Evolutionary conservation across 1,140 invertebrate species (phyloP).

Genomic region (Solen grandis): DNA sequence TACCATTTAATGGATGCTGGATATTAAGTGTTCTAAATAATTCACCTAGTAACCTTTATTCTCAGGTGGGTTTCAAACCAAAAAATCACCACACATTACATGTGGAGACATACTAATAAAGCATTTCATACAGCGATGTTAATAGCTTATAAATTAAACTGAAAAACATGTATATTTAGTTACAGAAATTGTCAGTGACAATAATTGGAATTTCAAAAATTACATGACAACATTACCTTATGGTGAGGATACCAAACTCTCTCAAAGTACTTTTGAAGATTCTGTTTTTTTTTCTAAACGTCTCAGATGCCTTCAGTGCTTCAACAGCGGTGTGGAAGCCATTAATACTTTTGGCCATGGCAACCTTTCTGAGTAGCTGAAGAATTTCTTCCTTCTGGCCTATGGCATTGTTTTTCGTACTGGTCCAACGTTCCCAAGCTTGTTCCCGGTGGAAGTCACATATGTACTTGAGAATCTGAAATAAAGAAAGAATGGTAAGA

Average conservation of each 20-base stretch:
- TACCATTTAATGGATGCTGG: too few relatives aligned
- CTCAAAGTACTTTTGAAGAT: not conserved
- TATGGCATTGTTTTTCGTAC: not conserved
- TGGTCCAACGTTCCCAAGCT: conserved; percentile 18
- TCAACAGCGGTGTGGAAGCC: not conserved
- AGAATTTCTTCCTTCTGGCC: not conserved
- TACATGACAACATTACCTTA: not conserved
- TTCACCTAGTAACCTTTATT: too few relatives aligned
- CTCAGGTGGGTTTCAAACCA: too few relatives aligned
- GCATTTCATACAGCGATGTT: too few relatives aligned
- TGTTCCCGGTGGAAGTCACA: conserved; percentile 19
- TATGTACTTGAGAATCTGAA: conserved; percentile 8
- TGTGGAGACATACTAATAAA: not conserved
- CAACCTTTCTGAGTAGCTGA: not conserved
- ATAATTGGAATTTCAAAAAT: not conserved
- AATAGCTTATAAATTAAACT: not conserved
- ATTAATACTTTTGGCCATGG: not conserved
- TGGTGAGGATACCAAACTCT: conserved; percentile 16
- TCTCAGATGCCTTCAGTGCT: not conserved
- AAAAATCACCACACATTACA: too few relatives aligned
- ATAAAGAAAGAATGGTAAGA: too few relatives aligned
- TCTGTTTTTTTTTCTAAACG: conserved; percentile 1
- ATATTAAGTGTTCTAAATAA: too few relatives aligned
- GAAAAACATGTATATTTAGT: not conserved
- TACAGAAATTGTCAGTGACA: not conserved